These are phyloP conservation scores for Pangasius djambal DNA, from an alignment of 2,797 vertebrate genomes.

Conservation along the genomic window DNA sequence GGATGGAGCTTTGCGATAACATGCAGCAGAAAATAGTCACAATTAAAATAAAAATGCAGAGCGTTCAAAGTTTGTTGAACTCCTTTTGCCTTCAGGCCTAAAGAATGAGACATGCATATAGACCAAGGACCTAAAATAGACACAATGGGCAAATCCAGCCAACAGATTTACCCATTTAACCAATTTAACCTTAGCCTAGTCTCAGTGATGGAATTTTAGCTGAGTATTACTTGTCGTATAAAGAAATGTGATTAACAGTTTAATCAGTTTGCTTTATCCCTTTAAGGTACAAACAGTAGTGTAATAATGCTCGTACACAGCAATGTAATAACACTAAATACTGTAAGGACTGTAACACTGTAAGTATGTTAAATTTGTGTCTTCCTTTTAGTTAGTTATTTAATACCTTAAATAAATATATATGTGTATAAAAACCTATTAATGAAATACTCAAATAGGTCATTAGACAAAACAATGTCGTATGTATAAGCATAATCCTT, in stretches of 20 bases:
- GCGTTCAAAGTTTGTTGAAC: neutral
- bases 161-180: neutral
- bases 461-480: neutral
- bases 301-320: neutral
- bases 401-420: neutral
- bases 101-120: neutral
- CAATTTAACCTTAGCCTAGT: neutral
- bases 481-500: neutral
- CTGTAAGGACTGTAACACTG: neutral
- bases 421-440: too few relatives aligned
- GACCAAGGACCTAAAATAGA: neutral
- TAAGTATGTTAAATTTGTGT: neutral
- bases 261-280: neutral
- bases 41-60: neutral
- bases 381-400: neutral
- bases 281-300: neutral
- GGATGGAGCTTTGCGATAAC: neutral
- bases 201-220: neutral
- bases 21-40: neutral
- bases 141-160: neutral
- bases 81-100: neutral
- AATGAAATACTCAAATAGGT: neutral
- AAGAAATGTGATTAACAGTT: neutral
- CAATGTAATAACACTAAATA: neutral
- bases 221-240: neutral